Conservation (phyloP, 2,888 invertebrate species). For the Monochamus alternatus region DNA sequence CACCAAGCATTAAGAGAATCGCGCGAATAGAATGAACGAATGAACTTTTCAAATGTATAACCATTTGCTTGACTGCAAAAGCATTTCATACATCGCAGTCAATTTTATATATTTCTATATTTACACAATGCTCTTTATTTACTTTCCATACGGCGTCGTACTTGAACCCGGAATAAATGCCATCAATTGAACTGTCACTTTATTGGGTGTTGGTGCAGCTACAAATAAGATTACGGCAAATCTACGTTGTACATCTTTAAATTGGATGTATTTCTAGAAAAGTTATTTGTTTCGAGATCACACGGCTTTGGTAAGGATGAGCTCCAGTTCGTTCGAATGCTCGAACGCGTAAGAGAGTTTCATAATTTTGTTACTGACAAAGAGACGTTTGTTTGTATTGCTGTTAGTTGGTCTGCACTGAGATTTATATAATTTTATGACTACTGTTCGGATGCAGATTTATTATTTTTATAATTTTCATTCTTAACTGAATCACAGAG, state of each 20-base stretch:
- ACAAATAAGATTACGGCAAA: constrained; percentile 27
- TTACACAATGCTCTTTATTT: constrained; percentile 10
- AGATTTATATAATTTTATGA: no score
- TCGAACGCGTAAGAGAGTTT: background rate
- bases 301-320: constrained; percentile 11
- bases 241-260: constrained; percentile 33
- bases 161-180: constrained; percentile 17
- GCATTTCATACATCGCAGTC: constrained; percentile 5
- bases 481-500: no score
- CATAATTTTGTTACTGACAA: no score
- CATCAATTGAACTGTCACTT: constrained; percentile 29
- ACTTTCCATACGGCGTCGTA: constrained; percentile 1
- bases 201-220: constrained; percentile 28
- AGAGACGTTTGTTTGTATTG: no score
- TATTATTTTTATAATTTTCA: no score
- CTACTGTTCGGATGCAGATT: no score
- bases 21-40: background rate
- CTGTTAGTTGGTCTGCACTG: no score
- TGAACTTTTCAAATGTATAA: constrained; percentile 12
- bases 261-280: constrained; percentile 23
- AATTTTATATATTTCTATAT: constrained; percentile 15
- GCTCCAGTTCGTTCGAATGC: background rate
- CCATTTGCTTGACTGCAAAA: constrained; percentile 15
- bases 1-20: background rate
- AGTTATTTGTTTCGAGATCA: constrained; percentile 14